These are phyloP conservation scores for Huso huso DNA, from an alignment of 2,797 vertebrate species.

Conservation along the genomic window DNA sequence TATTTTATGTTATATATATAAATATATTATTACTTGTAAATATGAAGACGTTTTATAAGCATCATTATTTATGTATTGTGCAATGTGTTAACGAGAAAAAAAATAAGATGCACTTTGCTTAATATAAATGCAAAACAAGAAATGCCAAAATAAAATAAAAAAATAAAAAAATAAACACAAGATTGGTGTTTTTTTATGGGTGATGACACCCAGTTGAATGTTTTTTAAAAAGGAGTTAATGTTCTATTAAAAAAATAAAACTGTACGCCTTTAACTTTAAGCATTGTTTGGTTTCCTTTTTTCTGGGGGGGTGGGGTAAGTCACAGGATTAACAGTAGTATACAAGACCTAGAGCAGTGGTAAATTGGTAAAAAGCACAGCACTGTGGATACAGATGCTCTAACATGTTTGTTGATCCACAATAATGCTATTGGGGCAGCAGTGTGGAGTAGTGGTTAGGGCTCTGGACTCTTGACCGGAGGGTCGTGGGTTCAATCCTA, in stretches of 20 bases:
- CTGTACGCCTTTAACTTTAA: conserved; percentile 37
- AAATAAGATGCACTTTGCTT: conserved; percentile 99
- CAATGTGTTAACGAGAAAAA: conserved; percentile 96
- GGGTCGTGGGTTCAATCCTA: too few relatives aligned
- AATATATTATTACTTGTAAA: conserved; percentile 99
- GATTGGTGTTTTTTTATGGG: conserved; percentile 53
- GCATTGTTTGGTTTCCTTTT: conserved; percentile 6
- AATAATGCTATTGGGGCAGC: too few relatives aligned
- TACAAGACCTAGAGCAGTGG: too few relatives aligned
- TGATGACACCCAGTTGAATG: conserved; percentile 56
- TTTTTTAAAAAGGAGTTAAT: conserved; percentile 62
- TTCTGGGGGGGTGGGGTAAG: background rate
- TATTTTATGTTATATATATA: conserved; percentile 99
- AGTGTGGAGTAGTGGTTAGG: too few relatives aligned
- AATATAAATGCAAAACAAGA: conserved; percentile 99
- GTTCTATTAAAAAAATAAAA: conserved; percentile 59
- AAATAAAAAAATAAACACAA: conserved; percentile 39
- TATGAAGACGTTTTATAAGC: conserved; percentile 99
- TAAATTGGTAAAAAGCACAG: too few relatives aligned
- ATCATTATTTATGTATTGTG: conserved; percentile 99
- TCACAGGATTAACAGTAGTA: too few relatives aligned
- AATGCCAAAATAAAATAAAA: conserved; percentile 90
- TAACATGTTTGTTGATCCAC: too few relatives aligned
- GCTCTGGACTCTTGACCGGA: too few relatives aligned
- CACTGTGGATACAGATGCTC: too few relatives aligned